Evolutionary conservation across 2,113 vertebrate species (phyloP), one percentile per base, ranked within the genome.

Genomic region (Cottus gobio): DNA sequence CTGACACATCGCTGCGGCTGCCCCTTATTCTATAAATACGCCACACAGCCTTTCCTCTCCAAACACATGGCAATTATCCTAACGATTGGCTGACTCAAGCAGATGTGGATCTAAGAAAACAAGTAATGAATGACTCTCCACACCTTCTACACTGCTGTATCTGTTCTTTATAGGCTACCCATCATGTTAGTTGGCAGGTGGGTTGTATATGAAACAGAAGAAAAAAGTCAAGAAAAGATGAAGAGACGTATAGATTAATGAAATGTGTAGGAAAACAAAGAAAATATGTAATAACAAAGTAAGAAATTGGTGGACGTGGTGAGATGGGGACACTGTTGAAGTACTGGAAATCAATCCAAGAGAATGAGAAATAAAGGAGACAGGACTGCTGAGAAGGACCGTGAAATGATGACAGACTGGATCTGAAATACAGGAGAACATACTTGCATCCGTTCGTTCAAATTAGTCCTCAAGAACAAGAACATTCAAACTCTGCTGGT

Each of bases 121-220:
- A 64, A 36, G 48, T 64, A 65, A 81, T 71, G 52, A 62, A 69
- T 64, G 39, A 39, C 37, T 75, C 22, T 22, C 15, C 68, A 84
- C 39, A 37, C 11, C 24, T 61, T 68, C 52, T 60, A 18, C 34
- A 62, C 30, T 44, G 57, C 39, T 60, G 34, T 50, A 36, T 83
- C 58, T 81, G 60, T 2, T 81, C 54, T 73, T 56, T 75, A 42
- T 66, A 39, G 13, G 15, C 42, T 63, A 56, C 46, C 39, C 11
- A 57, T 71, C 67, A 56, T 42, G 8, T 52, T 34, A 60, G 54
- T 30, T 39, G 69, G 24, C 52, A 48, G 7, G 16, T 72, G 66
- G 63, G 28, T 46, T 67, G 39, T 54, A 60, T 5, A 22, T 30
- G 62, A 67, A 13, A 58, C 18, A 39, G 44, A 13, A 13, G 6